Percentiles rank a stretch among this genome's conserved stretches.
phyloP scores from a whole-genome alignment of 2,113 vertebrate species.

The Mellivora capensis region DNA sequence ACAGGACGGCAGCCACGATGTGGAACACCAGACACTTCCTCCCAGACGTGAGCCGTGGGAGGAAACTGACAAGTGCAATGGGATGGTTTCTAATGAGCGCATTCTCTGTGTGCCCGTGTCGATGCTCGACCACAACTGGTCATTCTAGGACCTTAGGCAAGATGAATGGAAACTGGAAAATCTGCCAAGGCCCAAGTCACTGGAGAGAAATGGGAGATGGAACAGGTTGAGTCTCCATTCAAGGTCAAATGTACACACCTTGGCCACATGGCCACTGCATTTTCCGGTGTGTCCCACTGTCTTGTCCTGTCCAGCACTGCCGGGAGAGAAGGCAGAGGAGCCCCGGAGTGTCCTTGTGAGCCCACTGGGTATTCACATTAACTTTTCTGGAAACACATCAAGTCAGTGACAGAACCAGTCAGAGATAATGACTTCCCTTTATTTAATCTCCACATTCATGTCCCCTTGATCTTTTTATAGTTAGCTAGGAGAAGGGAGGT shows the following conservation, averaged over 20 bases:
- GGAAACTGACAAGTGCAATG: neutral
- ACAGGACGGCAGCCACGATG: neutral
- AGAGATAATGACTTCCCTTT: constrained; percentile 40
- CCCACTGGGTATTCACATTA: neutral
- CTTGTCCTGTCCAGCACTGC: neutral
- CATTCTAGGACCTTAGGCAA: neutral
- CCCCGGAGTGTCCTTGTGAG: neutral
- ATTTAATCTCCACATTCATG: constrained; percentile 35
- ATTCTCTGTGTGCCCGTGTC: neutral
- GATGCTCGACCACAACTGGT: neutral
- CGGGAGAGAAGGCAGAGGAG: neutral
- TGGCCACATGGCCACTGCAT: neutral
- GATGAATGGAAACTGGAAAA: neutral
- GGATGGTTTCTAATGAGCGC: neutral
- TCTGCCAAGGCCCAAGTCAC: neutral
- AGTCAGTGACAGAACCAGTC: constrained; percentile 36
- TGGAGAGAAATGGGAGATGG: neutral
- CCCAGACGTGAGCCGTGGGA: neutral
- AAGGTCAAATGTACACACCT: neutral
- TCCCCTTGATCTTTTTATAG: neutral
- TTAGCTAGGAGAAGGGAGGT: neutral
- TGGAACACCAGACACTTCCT: neutral
- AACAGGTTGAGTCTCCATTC: neutral
- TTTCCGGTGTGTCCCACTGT: neutral
- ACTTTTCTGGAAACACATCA: constrained; percentile 17